phyloP scores from a whole-genome alignment of 2,888 invertebrate genomes.

The Saturnia pavonia region DNA sequence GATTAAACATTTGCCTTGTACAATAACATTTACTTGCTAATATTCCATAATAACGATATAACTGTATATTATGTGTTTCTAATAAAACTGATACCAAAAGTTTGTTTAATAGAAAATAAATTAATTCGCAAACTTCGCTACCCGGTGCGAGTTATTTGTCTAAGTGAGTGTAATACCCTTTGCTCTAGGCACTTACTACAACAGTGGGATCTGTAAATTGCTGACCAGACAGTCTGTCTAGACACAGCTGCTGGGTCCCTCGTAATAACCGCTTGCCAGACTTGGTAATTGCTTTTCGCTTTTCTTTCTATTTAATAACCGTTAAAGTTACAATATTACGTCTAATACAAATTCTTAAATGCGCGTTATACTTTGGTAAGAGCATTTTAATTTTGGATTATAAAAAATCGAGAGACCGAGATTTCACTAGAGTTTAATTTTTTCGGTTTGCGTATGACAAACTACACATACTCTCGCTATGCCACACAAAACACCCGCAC shows the following conservation, averaged over 20 bases:
- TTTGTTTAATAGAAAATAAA: background rate
- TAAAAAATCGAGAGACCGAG: background rate
- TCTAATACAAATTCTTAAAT: background rate
- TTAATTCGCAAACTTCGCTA: background rate
- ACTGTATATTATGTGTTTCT: too few species aligned
- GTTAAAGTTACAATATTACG: background rate
- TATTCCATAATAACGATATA: too few species aligned
- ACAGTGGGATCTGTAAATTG: conserved; percentile 9
- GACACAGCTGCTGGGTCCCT: conserved; percentile 19
- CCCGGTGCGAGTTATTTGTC: conserved; percentile 6
- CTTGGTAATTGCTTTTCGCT: conserved; percentile 14
- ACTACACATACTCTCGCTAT: too few species aligned
- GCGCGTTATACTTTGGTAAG: background rate
- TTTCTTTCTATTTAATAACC: background rate
- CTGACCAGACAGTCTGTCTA: conserved; percentile 21
- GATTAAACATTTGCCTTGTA: too few species aligned
- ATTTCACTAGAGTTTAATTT: too few species aligned
- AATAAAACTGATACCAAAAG: background rate
- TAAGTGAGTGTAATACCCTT: conserved; percentile 13
- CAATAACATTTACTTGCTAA: too few species aligned
- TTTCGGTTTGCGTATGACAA: too few species aligned
- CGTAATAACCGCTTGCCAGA: conserved; percentile 1
- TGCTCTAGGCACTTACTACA: background rate
- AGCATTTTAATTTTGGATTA: background rate
- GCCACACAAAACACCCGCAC: too few species aligned